These are phyloP conservation scores for Drosophila ironensis DNA, from an alignment of 1,140 invertebrate species.

Conservation along the genomic window DNA sequence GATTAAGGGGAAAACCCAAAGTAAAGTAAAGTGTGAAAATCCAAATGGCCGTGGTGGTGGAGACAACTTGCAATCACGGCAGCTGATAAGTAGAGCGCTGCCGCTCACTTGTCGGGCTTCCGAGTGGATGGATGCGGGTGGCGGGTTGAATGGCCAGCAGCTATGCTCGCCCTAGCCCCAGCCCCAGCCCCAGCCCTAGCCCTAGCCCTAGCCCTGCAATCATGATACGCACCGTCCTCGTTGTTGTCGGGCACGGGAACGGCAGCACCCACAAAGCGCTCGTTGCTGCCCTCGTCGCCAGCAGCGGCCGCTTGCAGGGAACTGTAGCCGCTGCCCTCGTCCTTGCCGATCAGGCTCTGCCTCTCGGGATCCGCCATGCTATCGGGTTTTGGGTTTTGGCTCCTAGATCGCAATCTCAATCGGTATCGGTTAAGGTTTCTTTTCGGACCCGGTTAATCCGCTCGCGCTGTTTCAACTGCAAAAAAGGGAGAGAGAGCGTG, in stretches of 20 bases:
- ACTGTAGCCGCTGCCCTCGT: slow-evolving; percentile 51
- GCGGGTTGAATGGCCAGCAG: slow-evolving; percentile 45
- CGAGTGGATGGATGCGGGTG: slow-evolving; percentile 9
- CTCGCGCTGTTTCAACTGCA: slow-evolving; percentile 60
- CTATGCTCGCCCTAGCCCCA: no score
- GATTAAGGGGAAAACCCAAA: no score
- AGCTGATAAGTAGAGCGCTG: slow-evolving; percentile 52
- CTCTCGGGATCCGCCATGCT: slow-evolving; percentile 66
- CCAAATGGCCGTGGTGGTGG: slow-evolving; percentile 20
- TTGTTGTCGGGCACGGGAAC: slow-evolving; percentile 41
- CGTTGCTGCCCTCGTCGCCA: slow-evolving; percentile 48
- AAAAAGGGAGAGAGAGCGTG: slow-evolving; percentile 12
- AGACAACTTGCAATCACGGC: slow-evolving; percentile 60
- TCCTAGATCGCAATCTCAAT: no score
- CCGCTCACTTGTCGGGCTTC: slow-evolving; percentile 75
- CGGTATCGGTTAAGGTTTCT: neutral
- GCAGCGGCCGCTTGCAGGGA: slow-evolving; percentile 45
- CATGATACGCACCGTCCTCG: slow-evolving; percentile 62
- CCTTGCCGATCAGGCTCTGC: slow-evolving; percentile 66
- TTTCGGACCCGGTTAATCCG: slow-evolving; percentile 57
- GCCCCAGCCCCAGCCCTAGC: no score
- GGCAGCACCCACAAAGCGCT: no score
- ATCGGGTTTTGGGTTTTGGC: slow-evolving; percentile 14
- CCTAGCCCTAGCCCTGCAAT: no score
- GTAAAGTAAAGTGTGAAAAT: slow-evolving; percentile 64